Conservation (phyloP, 2,113 vertebrate species). For the Solenodon paradoxus region DNA sequence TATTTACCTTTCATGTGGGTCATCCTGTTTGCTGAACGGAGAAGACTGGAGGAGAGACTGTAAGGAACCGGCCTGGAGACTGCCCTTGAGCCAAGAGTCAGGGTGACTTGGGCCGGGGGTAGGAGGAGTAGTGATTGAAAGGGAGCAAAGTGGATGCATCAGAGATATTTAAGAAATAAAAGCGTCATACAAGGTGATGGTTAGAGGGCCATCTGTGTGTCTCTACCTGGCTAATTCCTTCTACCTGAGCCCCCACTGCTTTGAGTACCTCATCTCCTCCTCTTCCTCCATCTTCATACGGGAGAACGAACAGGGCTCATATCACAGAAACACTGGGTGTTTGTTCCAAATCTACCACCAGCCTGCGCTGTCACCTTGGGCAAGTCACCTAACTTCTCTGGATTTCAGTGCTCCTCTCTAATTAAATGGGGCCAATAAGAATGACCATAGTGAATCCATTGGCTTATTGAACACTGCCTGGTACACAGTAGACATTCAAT, state of each 20-base stretch:
- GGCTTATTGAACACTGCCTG: neutral
- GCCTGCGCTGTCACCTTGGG: neutral
- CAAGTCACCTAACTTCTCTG: neutral
- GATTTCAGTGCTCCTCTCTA: neutral
- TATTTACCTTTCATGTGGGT: neutral
- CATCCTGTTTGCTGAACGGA: neutral
- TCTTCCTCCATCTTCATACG: neutral
- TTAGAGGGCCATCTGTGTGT: neutral
- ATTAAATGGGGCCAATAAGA: neutral
- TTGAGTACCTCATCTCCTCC: neutral
- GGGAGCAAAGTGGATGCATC: neutral
- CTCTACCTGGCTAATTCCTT: neutral
- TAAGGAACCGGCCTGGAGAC: neutral
- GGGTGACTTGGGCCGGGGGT: neutral
- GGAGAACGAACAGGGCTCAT: neutral
- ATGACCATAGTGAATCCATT: neutral
- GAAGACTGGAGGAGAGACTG: neutral
- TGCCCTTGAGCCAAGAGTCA: neutral
- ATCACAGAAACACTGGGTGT: neutral
- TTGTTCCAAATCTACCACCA: neutral
- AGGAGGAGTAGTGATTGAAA: neutral
- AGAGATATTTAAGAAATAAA: neutral
- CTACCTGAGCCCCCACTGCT: neutral
- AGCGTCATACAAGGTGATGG: neutral
- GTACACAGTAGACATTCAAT: neutral